Evolutionary conservation across 2,888 invertebrate genomes (phyloP).

Genomic region (Byasa hedistus): DNA sequence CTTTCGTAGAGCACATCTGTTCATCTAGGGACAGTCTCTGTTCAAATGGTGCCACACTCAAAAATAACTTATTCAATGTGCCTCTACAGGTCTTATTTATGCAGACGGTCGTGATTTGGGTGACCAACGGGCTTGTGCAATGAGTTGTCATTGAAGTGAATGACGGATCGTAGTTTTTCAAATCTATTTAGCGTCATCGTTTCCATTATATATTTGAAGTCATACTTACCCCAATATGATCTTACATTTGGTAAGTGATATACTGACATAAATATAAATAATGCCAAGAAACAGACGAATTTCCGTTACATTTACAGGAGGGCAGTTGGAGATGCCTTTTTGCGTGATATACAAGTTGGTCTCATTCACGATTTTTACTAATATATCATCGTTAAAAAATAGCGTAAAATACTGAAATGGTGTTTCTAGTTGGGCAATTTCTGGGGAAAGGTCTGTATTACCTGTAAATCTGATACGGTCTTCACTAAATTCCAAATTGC

Average conservation of each 20-base stretch:
- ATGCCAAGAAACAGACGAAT: conserved; percentile 33
- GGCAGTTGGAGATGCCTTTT: conserved; percentile 29
- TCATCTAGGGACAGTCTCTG: conserved; percentile 36
- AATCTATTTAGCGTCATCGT: conserved; percentile 35
- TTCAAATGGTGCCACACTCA: conserved; percentile 28
- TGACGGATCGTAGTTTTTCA: conserved; percentile 35
- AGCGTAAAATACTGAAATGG: conserved; percentile 27
- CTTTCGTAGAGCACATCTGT: conserved; percentile 34
- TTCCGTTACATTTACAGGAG: conserved; percentile 32
- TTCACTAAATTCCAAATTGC: conserved; percentile 28
- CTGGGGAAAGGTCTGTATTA: conserved; percentile 30
- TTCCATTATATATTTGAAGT: conserved; percentile 33
- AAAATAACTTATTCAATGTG: conserved; percentile 9
- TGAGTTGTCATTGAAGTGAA: conserved; percentile 31
- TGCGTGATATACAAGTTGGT: too few relatives aligned
- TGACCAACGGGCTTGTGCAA: conserved; percentile 30
- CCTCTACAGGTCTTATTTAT: conserved; percentile 5
- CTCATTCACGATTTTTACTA: conserved; percentile 26
- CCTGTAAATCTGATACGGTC: conserved; percentile 30
- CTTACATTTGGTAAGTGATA: conserved; percentile 35
- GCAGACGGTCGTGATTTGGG: conserved; percentile 30
- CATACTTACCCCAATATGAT: conserved; percentile 35
- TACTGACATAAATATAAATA: conserved; percentile 33
- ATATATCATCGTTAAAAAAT: conserved; percentile 26
- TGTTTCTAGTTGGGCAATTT: conserved; percentile 28